Conservation (phyloP, 2,888 invertebrate species). For the Trisateles emortualis region DNA sequence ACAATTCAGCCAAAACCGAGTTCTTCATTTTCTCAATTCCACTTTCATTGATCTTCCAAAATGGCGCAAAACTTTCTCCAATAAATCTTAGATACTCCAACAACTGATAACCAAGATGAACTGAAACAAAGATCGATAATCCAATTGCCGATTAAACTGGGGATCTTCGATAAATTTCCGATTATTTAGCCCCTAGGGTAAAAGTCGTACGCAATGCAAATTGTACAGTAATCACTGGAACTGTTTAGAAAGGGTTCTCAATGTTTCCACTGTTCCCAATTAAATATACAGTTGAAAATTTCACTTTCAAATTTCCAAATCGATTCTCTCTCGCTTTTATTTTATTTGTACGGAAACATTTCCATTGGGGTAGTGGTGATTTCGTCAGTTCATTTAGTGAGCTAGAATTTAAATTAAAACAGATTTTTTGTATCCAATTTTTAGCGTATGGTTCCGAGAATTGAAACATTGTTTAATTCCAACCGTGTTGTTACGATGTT, state of each 20-base stretch:
- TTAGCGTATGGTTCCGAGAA: neutral
- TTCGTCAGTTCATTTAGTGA: slow-evolving; percentile 18
- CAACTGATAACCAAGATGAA: slow-evolving; percentile 8
- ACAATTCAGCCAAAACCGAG: too few species aligned
- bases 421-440: neutral
- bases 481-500: too few species aligned
- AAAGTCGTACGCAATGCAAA: slow-evolving; percentile 67
- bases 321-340: slow-evolving; percentile 45
- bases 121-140: slow-evolving; percentile 35
- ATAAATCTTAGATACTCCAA: neutral
- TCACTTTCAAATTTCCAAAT: slow-evolving; percentile 72
- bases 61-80: neutral
- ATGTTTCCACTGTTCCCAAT: slow-evolving; percentile 58
- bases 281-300: slow-evolving; percentile 71
- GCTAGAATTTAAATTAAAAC: neutral
- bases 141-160: slow-evolving; percentile 22
- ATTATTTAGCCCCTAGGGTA: slow-evolving; percentile 33
- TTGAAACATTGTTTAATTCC: too few species aligned
- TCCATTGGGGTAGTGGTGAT: slow-evolving; percentile 4
- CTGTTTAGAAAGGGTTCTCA: slow-evolving; percentile 68
- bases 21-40: too few species aligned
- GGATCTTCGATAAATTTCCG: slow-evolving; percentile 30
- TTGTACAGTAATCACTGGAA: slow-evolving; percentile 68
- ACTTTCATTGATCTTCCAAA: neutral
- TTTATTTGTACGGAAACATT: slow-evolving; percentile 37